Evolutionary conservation across 2,113 vertebrate genomes (phyloP).

Genomic region (Aythya baeri): DNA sequence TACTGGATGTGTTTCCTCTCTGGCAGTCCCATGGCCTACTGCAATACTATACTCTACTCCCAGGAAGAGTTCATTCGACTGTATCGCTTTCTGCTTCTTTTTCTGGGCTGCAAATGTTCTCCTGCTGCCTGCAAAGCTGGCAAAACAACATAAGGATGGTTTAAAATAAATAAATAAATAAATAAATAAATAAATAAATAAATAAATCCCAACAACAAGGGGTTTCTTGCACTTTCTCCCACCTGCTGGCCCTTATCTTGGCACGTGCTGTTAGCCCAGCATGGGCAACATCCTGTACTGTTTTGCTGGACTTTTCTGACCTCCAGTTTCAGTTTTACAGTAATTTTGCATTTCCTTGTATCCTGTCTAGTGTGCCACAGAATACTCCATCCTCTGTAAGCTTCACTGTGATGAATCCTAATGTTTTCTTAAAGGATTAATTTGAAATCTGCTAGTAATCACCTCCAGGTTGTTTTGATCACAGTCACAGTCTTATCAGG

Average conservation of each 20-base stretch:
- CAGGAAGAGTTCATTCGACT: neutral
- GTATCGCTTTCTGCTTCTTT: neutral
- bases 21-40: neutral
- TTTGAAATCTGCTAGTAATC: constrained; percentile 54
- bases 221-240: constrained; percentile 6
- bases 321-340: neutral
- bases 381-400: neutral
- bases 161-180: no score
- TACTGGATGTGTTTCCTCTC: neutral
- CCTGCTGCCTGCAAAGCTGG: neutral
- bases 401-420: constrained; percentile 31
- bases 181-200: no score
- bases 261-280: neutral
- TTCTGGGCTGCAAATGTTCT: neutral
- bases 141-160: neutral
- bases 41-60: neutral
- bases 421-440: constrained; percentile 63
- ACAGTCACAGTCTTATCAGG: constrained; percentile 26
- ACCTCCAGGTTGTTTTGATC: constrained; percentile 51
- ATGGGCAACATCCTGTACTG: neutral
- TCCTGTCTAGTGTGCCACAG: neutral
- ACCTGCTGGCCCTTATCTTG: neutral
- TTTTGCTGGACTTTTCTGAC: neutral
- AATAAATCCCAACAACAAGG: neutral
- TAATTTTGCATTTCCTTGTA: neutral